Base-by-base conservation (phyloP, 2,888 invertebrate species). In the Corythucha ciliata region DNA sequence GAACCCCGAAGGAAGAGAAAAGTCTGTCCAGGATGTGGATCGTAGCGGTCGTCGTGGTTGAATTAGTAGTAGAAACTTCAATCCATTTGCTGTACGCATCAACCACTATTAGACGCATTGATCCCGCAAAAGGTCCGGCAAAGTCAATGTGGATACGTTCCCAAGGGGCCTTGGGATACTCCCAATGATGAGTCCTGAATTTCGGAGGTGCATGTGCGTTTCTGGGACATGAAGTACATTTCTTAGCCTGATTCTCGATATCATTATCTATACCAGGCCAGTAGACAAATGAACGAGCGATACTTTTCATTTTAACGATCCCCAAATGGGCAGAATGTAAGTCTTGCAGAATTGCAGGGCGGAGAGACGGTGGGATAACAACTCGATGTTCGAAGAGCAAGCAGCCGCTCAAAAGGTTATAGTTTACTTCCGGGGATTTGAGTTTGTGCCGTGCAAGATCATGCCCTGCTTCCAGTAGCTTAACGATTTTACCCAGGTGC, bases 331-430 rank as follows among this genome's bases (percentile, higher is more conserved):
- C 46, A 7, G 20, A n/a, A 22, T 46, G 36, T 14, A 36, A 33
- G 21, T 49, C 49, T 27, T 49, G 41, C 6, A 49, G 41, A 6
- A 51, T 16, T 20, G 14, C 12, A 6, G 7, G 24, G n/a, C 25
- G 42, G 26, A 42, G 25, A 26, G 27, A 44, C 20, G 51, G 44
- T n/a, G 45, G 44, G 6, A 51, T 24, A 4, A 51, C 47, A 18
- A 47, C 47, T 4, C 40, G 2, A 14, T 40, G 41, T 12, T 41
- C 48, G 8, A 48, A 24, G 32, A 40, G 27, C 16, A 48, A 27
- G 29, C 39, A 40, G 16, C 40, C 48, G 5, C 22, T 20, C 4
- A 16, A n/a, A 10, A 18, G 4, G 6, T 24, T 25, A 29, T 27
- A 48, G 25, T 48, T 32, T 10, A 32, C 48, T 41, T 48, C 40